Conservation (phyloP, 2,797 vertebrate genomes). For the Fistularia tabacaria region DNA sequence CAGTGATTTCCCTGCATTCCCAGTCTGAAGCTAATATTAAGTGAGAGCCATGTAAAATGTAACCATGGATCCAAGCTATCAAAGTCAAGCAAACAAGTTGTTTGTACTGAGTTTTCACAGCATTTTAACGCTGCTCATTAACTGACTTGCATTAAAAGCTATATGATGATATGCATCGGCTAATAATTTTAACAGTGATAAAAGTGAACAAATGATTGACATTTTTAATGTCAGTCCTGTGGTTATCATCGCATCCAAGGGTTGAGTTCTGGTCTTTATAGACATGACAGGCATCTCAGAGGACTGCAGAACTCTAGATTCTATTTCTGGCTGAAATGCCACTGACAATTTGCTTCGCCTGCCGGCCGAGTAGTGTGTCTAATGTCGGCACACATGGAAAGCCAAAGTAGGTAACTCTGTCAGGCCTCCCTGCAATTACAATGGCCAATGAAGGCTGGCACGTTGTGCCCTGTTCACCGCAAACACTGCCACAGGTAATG, state of each 20-base stretch:
- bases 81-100: too few species aligned
- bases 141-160: too few species aligned
- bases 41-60: too few species aligned
- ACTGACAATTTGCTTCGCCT: slow-evolving; percentile 63
- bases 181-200: too few species aligned
- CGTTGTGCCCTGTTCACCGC: slow-evolving; percentile 61
- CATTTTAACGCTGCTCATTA: too few species aligned
- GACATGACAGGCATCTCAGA: slow-evolving; percentile 53
- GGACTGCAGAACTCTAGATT: slow-evolving; percentile 43
- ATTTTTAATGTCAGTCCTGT: slow-evolving; percentile 52
- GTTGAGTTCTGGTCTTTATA: slow-evolving; percentile 52
- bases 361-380: slow-evolving; percentile 40
- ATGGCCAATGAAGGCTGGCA: slow-evolving; percentile 66
- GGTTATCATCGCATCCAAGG: slow-evolving; percentile 44
- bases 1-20: too few species aligned
- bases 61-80: too few species aligned
- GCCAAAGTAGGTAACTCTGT: slow-evolving; percentile 64
- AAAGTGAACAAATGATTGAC: slow-evolving; percentile 39
- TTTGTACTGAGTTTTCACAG: too few species aligned
- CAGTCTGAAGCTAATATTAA: too few species aligned
- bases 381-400: slow-evolving; percentile 55
- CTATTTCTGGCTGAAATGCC: slow-evolving; percentile 65
- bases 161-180: too few species aligned
- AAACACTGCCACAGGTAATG: slow-evolving; percentile 74
- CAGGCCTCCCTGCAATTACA: slow-evolving; percentile 56